Evolutionary conservation across 2,888 invertebrate genomes (phyloP).

Genomic region (Ectropis crepuscularia): DNA sequence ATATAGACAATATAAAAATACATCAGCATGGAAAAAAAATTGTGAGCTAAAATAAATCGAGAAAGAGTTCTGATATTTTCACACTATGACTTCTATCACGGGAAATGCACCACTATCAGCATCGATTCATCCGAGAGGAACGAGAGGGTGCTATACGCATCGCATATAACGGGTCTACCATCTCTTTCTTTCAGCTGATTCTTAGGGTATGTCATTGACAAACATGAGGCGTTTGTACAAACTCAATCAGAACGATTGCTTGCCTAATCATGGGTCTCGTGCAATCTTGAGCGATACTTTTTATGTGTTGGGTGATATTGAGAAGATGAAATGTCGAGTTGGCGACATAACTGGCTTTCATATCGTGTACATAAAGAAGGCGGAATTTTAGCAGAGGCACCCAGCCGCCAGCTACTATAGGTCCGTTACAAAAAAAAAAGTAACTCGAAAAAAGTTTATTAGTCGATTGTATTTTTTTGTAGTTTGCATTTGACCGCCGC

Average conservation of each 20-base stretch:
- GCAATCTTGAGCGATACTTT: constrained; percentile 19
- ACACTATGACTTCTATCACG: constrained; percentile 19
- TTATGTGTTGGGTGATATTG: constrained; percentile 11
- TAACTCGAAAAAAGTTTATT: too few relatives aligned
- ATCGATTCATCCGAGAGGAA: constrained; percentile 53
- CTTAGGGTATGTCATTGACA: constrained; percentile 18
- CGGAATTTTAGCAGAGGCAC: too few relatives aligned
- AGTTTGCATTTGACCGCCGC: too few relatives aligned
- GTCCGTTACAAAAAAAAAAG: too few relatives aligned
- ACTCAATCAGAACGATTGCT: constrained; percentile 34
- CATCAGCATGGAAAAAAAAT: too few relatives aligned
- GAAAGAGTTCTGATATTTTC: constrained; percentile 8
- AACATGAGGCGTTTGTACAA: constrained; percentile 31
- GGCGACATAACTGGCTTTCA: not conserved
- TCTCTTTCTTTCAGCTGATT: constrained; percentile 18
- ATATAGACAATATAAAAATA: too few relatives aligned
- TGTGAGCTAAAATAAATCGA: not conserved
- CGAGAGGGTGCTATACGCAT: constrained; percentile 31
- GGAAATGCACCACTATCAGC: constrained; percentile 46
- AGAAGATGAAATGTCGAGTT: not conserved
- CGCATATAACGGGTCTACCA: constrained; percentile 6
- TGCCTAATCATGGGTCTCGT: constrained; percentile 23
- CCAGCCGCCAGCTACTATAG: too few relatives aligned
- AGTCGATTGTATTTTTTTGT: too few relatives aligned
- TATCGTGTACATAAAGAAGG: too few relatives aligned